Evolutionary conservation across 92 coral and sea anemone species (phyloP), one percentile per base, ranked within the genome.

Genomic region (Palythoa grandis): DNA sequence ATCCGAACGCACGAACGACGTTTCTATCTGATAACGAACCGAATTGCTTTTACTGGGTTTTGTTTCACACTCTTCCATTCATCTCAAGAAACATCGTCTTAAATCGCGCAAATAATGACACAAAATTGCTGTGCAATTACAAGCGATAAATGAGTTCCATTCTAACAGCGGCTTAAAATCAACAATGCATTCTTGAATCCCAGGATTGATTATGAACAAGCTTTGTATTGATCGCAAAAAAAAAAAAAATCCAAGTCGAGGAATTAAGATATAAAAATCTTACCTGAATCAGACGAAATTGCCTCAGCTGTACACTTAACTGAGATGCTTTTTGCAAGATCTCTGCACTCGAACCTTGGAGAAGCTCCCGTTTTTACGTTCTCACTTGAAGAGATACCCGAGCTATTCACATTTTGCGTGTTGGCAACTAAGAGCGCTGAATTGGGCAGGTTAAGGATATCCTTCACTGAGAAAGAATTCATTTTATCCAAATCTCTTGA

Each of bases 381-480:
- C 93, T 87, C 95, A 92, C 92, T 91, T 92, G 88, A 95, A 87
- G 92, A 94, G 91, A 92, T 92, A 90, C 80, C 88, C 65, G 93
- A 89, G 88, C 86, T 91, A 77, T 87, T 67, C 82, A 89, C 91
- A 86, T 88, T 90, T 83, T 92, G 86, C 79, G 92, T 48, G 57
- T 87, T 84, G 86, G 88, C 76, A 84, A 83, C 91, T 83, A 92
- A 92, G 90, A 94, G 87, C 48, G 94, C 92, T 88, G 96, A 89
- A 88, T 93, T 93, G 85, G 95, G 94, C 70, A 97, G 91, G 85
- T 93, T 91, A 53, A 97, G 95, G 86, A 97, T 97, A 80, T 97
- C 94, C 89, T 91, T 91, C 15, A 97, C 99, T 23, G 99, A 97
- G 76, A 97, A 97, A 67, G 99, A 92, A 91, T 95, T 92, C 98